A percentile compares a stretch with the other conserved stretches of the same genome.
Conservation (phyloP, 2,888 invertebrate species). For the Carabus problematicus region DNA sequence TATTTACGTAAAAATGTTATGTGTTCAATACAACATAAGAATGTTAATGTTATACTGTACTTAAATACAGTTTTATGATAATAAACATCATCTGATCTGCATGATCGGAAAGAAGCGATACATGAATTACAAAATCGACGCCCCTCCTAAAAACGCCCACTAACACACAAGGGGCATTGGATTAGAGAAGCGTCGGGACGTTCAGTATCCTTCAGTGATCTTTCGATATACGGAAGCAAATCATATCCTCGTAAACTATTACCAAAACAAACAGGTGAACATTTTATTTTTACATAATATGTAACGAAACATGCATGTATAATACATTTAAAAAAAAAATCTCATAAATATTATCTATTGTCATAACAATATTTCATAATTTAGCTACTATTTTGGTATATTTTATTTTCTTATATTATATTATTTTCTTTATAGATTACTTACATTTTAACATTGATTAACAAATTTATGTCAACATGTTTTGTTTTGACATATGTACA, state of each 20-base stretch:
- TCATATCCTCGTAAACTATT: conserved; percentile 19
- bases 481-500: too few species aligned
- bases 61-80: not conserved
- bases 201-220: conserved; percentile 33
- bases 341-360: too few species aligned
- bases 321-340: too few species aligned
- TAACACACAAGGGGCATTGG: conserved; percentile 9
- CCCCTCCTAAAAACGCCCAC: conserved; percentile 40
- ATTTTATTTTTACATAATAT: not conserved
- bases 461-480: too few species aligned
- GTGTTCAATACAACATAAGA: not conserved
- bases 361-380: too few species aligned
- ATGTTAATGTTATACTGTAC: not conserved
- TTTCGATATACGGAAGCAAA: conserved; percentile 30
- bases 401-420: too few species aligned
- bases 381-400: too few species aligned
- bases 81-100: not conserved
- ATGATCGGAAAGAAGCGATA: not conserved
- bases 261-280: conserved; percentile 29
- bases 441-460: too few species aligned
- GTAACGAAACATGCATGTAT: too few species aligned
- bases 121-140: conserved; percentile 28
- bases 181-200: conserved; percentile 31
- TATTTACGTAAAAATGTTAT: not conserved
- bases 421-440: too few species aligned